phyloP scores from a whole-genome alignment of 2,888 invertebrate species.

The Drosophila mettleri region DNA sequence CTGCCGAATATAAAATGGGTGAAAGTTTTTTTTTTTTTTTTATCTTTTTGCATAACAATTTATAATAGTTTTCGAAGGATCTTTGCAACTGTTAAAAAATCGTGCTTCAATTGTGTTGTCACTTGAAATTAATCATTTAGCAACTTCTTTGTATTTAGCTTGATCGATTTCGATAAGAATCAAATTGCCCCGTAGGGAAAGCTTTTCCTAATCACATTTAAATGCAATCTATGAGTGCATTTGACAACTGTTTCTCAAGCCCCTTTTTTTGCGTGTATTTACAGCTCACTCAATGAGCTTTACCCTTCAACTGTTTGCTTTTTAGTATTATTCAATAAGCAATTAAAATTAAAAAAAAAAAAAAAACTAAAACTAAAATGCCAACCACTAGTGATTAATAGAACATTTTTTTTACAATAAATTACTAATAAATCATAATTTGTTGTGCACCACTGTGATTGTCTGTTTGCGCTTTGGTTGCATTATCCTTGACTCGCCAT shows the following conservation, averaged over 20 bases:
- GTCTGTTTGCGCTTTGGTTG: not conserved
- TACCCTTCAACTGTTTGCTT: conserved; percentile 30
- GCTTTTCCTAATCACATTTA: not conserved
- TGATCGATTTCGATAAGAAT: conserved; percentile 6
- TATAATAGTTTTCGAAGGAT: not conserved
- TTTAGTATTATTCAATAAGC: conserved; percentile 19
- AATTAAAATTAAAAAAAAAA: no score
- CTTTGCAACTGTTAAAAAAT: not conserved
- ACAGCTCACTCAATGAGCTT: conserved; percentile 10
- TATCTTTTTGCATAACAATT: not conserved
- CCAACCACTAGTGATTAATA: conserved; percentile 25
- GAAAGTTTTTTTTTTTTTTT: not conserved
- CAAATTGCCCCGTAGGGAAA: not conserved
- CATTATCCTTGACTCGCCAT: conserved; percentile 41
- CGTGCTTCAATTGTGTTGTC: not conserved
- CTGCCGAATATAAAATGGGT: not conserved
- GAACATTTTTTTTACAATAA: conserved; percentile 7
- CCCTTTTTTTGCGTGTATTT: conserved; percentile 2
- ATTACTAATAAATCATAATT: not conserved
- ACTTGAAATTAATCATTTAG: not conserved
- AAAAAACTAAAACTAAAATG: conserved; percentile 34
- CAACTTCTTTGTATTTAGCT: not conserved
- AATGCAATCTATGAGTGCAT: conserved; percentile 1
- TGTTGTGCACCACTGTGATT: conserved; percentile 28
- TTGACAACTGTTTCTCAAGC: not conserved